Base-by-base conservation (phyloP, 2,113 vertebrate genomes). In the Hippocampus comes region DNA sequence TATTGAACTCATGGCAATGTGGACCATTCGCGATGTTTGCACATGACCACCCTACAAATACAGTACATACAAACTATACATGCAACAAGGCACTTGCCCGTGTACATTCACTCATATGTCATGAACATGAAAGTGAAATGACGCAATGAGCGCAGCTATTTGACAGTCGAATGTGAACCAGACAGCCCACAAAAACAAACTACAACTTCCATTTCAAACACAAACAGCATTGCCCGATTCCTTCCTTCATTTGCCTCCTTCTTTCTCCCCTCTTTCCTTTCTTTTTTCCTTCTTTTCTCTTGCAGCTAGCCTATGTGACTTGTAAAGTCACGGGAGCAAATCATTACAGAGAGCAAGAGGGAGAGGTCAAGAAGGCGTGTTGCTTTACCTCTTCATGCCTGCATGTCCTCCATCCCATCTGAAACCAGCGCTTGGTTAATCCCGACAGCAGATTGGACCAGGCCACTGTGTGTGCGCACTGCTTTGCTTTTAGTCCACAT, bases 401-500 rank as follows among this genome's bases (percentile, higher is more conserved):
- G 85, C 82, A 76, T 78, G 78, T 84, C 80, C 80, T 84, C 81
- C 83, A 85, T 88, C 84, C 86, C 83, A 88, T 84, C 84, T 84
- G 82, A 84, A 81, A 88, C 80, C 78, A 72, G 79, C 74, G 71
- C 78, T 80, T 67, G 60, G 77, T 88, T 93, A 93, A 92, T 93
- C 88, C 93, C 81, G 73, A 84, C 82, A 88, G 85, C 85, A 82
- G 83, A 91, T 49, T 74, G 78, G 86, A 86, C 81, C 76, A 6
- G 71, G 43, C 49, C 25, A 34, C 38, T 43, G 27, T 76, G 86
- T 79, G 79, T 86, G 82, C 83, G 81, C 84, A 80, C 84, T 77
- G 85, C 89, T 90, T 88, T 79, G 91, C 80, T 88, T 88, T 88
- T 89, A 90, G 88, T 80, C 21, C 91, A 93, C 90, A 90, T 91